Base-by-base conservation (phyloP, 2,888 invertebrate species). In the Entomobrya proxima region DNA sequence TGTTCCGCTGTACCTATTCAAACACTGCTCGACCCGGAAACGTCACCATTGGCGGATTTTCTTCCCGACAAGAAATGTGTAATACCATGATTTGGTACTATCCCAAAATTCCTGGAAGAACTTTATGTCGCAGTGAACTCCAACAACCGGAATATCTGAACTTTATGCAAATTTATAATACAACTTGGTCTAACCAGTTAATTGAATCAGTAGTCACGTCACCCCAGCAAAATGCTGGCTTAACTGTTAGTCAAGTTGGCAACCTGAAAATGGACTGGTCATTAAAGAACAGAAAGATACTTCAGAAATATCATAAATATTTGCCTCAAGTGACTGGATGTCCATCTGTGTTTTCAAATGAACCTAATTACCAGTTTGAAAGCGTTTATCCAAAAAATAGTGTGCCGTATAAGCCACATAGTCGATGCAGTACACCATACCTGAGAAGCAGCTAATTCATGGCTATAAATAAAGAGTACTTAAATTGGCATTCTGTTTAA, bases 11-110 rank as follows among this genome's bases (percentile, higher is more conserved):
- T 24, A 44, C 58, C 0, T 87, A 85, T 37, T 52, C 61, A 3
- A 87, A 75, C 0, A 74, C 74, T 15, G 61, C 72, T 18, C 55
- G 85, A 11, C 52, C 79, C 24, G 84, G 78, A 13, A 74, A 47
- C 7, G 83, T 75, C 0, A 85, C 85, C 6, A 24, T 81, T 13
- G 85, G 77, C 11, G 85, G 85, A 11, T 72, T 80, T 15, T 69
- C 76, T 3, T 61, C 84, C 27, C 21, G 69, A 21, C 64, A 80
- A 13, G 86, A 84, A 77, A 76, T 77, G 84, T 87, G 84, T 24
- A 50, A 47, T 7, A 58, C 35, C 0, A 76, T 80, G 24, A 13
- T 69, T 0, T 87, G 84, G 84, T 87, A 84, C 40, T 87, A 87
- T 32, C 40, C 50, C 15, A 64, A 55, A 21, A 67, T 55, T 7